These are phyloP conservation scores for Drosophila nigritarsus DNA, from an alignment of 2,888 invertebrate genomes.

Conservation along the genomic window DNA sequence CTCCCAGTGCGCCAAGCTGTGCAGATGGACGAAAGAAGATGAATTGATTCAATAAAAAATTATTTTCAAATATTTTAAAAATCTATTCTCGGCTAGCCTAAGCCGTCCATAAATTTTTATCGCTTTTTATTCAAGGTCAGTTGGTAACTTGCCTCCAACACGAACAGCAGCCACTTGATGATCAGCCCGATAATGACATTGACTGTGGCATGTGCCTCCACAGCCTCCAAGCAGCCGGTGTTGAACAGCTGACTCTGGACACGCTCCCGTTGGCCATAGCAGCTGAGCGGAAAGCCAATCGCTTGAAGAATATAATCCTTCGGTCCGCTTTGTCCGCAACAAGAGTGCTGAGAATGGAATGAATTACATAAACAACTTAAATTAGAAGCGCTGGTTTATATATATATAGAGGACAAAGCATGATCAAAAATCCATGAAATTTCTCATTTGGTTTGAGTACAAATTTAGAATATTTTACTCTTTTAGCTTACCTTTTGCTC, in stretches of 20 bases:
- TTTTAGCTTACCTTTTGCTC: conserved; percentile 65
- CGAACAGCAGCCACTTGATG: conserved; percentile 78
- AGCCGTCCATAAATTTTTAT: conserved; percentile 49
- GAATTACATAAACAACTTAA: neutral
- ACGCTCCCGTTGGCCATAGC: conserved; percentile 63
- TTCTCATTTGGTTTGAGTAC: neutral
- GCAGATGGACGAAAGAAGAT: conserved; percentile 11
- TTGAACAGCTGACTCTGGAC: conserved; percentile 54
- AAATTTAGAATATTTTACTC: neutral
- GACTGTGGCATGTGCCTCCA: conserved; percentile 71
- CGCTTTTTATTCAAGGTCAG: conserved; percentile 30
- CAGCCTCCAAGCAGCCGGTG: conserved; percentile 67
- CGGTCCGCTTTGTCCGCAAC: conserved; percentile 81
- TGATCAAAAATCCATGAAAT: neutral
- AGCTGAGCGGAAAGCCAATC: conserved; percentile 68
- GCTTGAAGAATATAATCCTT: conserved; percentile 75
- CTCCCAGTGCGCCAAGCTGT: conserved; percentile 72
- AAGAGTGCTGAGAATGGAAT: conserved; percentile 64
- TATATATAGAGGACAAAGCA: too few species aligned
- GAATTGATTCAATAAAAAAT: conserved; percentile 18
- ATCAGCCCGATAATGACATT: conserved; percentile 74
- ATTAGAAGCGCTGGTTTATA: neutral
- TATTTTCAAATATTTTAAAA: conserved; percentile 13
- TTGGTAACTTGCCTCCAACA: conserved; percentile 71
- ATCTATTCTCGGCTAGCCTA: conserved; percentile 48